phyloP scores from a whole-genome alignment of 2,888 invertebrate species.

The Hofmannophila pseudospretella region DNA sequence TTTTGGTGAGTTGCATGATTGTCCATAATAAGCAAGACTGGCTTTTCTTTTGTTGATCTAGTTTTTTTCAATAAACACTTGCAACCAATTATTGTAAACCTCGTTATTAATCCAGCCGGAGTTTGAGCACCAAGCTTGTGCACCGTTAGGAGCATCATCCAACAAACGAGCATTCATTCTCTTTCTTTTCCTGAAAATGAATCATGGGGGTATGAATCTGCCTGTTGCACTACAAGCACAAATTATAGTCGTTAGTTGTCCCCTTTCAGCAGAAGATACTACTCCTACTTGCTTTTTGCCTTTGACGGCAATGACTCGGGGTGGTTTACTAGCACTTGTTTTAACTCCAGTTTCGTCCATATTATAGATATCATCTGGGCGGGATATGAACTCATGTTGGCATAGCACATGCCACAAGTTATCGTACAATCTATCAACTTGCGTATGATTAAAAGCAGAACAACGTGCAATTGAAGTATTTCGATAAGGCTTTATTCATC shows the following conservation, averaged over 20 bases:
- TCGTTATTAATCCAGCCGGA: constrained; percentile 6
- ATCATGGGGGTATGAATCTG: not conserved
- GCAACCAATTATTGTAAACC: constrained; percentile 1
- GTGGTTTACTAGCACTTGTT: not conserved
- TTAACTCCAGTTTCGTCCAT: not conserved
- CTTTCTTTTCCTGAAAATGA: not conserved
- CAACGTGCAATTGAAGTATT: not conserved
- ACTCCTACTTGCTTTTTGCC: constrained; percentile 6
- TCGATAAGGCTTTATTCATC: no score
- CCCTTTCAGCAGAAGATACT: not conserved
- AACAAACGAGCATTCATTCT: constrained; percentile 2
- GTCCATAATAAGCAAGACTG: not conserved
- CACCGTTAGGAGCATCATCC: constrained; percentile 5
- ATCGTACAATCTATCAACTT: not conserved
- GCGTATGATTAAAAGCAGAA: not conserved
- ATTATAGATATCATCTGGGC: not conserved
- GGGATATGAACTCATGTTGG: not conserved
- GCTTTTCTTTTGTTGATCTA: not conserved
- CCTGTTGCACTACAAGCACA: constrained; percentile 1
- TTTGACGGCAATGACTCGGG: not conserved
- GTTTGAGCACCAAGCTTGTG: constrained; percentile 3
- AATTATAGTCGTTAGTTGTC: constrained; percentile 1
- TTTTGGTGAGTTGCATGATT: not conserved
- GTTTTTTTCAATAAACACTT: constrained; percentile 3
- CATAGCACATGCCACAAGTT: not conserved